Evolutionary conservation across 2,888 invertebrate species (phyloP).

Genomic region (Ceriagrion tenellum): DNA sequence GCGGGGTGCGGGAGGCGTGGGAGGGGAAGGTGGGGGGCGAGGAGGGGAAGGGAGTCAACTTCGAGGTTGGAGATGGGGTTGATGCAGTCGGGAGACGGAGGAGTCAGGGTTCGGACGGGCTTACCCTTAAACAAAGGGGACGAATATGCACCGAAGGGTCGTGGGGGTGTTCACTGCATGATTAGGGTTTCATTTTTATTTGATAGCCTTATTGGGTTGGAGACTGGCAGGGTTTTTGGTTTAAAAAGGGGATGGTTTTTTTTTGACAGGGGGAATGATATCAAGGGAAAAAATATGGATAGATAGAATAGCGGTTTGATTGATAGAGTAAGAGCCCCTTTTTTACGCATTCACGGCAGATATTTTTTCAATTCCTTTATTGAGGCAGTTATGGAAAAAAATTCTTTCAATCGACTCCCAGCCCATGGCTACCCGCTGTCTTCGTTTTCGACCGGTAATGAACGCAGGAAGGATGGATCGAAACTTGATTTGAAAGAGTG

Average conservation of each 20-base stretch:
- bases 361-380: background rate
- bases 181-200: too few relatives aligned
- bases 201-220: too few relatives aligned
- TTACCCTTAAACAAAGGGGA: too few relatives aligned
- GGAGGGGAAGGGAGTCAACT: background rate
- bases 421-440: too few relatives aligned
- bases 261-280: background rate
- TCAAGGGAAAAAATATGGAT: slow-evolving; percentile 3
- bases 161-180: too few relatives aligned
- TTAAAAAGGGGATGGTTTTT: background rate
- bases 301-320: slow-evolving; percentile 41
- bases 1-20: background rate
- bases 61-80: background rate
- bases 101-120: background rate
- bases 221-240: background rate
- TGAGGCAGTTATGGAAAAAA: background rate
- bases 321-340: slow-evolving; percentile 38
- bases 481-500: background rate
- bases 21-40: background rate
- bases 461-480: background rate
- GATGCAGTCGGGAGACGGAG: background rate
- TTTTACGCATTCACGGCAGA: background rate
- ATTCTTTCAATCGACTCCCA: background rate
- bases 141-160: too few relatives aligned
- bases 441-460: background rate